These are phyloP conservation scores for Ictalurus furcatus DNA, from an alignment of 2,113 vertebrate genomes.

Conservation along the genomic window DNA sequence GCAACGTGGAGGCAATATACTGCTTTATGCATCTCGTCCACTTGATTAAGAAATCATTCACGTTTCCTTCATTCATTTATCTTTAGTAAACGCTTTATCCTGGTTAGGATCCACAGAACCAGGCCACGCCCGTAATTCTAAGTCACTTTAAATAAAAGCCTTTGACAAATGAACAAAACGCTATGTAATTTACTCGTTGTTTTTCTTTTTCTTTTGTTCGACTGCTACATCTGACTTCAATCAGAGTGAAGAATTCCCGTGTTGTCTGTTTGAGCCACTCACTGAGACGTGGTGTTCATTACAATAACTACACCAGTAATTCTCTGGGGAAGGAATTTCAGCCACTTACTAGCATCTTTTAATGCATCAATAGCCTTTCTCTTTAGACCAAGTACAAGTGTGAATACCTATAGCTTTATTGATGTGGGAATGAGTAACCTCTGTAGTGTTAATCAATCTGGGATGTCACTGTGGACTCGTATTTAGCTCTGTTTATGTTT, in stretches of 20 bases:
- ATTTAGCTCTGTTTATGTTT: neutral
- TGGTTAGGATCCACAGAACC: neutral
- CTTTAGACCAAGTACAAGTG: neutral
- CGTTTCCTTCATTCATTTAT: neutral
- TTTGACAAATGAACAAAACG: neutral
- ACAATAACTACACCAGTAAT: neutral
- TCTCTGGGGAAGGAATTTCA: neutral
- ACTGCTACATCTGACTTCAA: constrained; percentile 3
- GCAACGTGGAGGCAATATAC: neutral
- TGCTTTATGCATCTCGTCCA: neutral
- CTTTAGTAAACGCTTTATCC: neutral
- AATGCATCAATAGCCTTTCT: neutral
- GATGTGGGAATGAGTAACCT: neutral
- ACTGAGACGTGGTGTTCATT: neutral
- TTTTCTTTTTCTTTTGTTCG: neutral
- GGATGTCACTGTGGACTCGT: neutral
- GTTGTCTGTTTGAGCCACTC: neutral
- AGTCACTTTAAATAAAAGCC: neutral
- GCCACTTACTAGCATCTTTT: neutral
- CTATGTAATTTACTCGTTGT: neutral
- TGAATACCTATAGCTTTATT: too few relatives aligned
- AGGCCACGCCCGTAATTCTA: neutral
- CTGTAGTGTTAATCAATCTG: neutral
- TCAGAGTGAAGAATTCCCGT: neutral
- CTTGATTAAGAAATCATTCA: neutral